Base-by-base conservation (phyloP, 2,888 invertebrate species). In the Eugnorisma glareosa region DNA sequence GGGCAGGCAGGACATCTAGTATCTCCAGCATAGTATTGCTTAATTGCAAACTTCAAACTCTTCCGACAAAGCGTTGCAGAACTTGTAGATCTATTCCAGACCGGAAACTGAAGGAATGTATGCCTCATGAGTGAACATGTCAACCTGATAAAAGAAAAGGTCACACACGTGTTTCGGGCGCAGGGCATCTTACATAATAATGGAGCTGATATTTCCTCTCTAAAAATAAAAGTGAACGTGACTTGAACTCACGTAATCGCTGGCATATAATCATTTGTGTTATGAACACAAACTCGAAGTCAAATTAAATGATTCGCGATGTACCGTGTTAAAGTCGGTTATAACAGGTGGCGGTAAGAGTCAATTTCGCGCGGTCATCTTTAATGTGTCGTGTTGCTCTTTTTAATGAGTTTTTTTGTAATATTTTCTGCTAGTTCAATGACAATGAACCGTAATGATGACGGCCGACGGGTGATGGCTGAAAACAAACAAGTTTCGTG, bases 181-280 rank as follows among this genome's bases (percentile, higher is more conserved):
- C 91, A 93, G 92, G 92, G 92, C 91, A 85, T 59, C 77, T 93
- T 92, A 87, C 84, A 86, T 79, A 92, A 93, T 66, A 76, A 37
- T 68, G 81, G 80, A 83, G 83, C 90, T 90, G 91, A 91, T 92
- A 93, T 89, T 92, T 93, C 93, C 94, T 94, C 94, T 93, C 93
- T 93, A 95, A 95, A 95, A 94, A 94, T 93, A 95, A 96, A 96
- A 96, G 96, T 95, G 96, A 96, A 94, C 89, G 95, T 93, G 81
- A 67, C 77, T 79, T 73, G 68, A 70, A 91, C 89, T 90, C 90
- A 94, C 94, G 95, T 95, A 96, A 95, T 93, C 90, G 83, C 81
- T 83, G 82, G 87, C 89, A 89, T 88, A 91, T 90, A 87, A 91
- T 90, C 90, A 91, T 89, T 89, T 89, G 86, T 90, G 89, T 90